Conservation (phyloP, 1,140 invertebrate species). For the Laupala kohalensis region DNA sequence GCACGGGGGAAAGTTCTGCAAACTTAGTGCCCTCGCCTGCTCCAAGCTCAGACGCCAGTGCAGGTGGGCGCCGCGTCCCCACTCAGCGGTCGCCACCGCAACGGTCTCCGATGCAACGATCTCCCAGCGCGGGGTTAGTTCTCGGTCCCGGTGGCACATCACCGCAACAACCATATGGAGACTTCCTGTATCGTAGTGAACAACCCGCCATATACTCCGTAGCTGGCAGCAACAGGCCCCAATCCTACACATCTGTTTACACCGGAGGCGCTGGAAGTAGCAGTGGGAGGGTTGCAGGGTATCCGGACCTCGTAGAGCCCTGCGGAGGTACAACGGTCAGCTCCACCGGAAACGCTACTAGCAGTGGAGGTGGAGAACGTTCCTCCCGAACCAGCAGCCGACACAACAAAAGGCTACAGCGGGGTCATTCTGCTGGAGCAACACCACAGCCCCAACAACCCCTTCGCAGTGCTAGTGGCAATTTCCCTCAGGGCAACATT, state of each 20-base stretch:
- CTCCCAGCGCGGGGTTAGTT: neutral
- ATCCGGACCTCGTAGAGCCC: slow-evolving; percentile 52
- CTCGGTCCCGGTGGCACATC: neutral
- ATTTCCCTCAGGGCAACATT: slow-evolving; percentile 55
- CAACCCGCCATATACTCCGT: slow-evolving; percentile 60
- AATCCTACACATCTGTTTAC: slow-evolving; percentile 54
- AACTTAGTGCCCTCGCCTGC: slow-evolving; percentile 36
- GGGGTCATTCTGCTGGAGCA: slow-evolving; percentile 26
- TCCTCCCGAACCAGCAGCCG: neutral
- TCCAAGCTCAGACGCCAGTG: slow-evolving; percentile 29
- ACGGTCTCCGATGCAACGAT: slow-evolving; percentile 1
- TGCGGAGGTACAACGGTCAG: slow-evolving; percentile 38
- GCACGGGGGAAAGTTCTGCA: slow-evolving; percentile 25
- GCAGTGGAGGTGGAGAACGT: neutral
- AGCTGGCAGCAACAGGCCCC: slow-evolving; percentile 50
- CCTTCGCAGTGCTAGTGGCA: slow-evolving; percentile 26
- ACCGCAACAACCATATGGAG: slow-evolving; percentile 21
- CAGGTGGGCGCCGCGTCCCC: slow-evolving; percentile 21
- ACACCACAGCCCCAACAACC: slow-evolving; percentile 9
- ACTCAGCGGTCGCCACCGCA: no score
- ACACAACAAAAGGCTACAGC: slow-evolving; percentile 22
- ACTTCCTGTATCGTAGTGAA: slow-evolving; percentile 44
- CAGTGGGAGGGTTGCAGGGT: slow-evolving; percentile 36
- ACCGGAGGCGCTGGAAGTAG: slow-evolving; percentile 45
- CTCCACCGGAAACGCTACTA: neutral